Evolutionary conservation across 2,888 invertebrate genomes (phyloP).

Genomic region (Parasteatoda lunata): DNA sequence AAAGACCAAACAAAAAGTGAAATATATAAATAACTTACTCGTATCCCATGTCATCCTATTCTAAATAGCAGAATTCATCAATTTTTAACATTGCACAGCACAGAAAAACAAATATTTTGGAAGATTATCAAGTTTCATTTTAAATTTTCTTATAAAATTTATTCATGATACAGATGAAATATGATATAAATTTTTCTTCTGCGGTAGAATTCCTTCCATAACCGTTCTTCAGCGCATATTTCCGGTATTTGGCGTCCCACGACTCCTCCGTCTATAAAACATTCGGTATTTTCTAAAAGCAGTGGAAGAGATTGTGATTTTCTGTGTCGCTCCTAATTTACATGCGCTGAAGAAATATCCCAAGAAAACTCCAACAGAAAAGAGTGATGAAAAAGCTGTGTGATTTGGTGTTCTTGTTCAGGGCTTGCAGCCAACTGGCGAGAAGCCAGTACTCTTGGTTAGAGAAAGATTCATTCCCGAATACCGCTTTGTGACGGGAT

Average conservation of each 20-base stretch:
- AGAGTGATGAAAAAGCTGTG: neutral
- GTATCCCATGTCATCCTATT: constrained; percentile 22
- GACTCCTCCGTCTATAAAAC: too few relatives aligned
- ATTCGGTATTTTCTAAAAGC: too few relatives aligned
- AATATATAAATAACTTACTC: neutral
- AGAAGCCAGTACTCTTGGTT: constrained; percentile 12
- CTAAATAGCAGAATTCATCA: neutral
- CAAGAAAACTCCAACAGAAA: constrained; percentile 11
- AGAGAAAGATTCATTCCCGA: neutral
- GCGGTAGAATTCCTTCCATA: too few relatives aligned
- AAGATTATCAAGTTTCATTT: neutral
- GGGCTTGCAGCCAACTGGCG: constrained; percentile 50
- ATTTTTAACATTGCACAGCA: neutral
- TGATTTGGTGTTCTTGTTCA: neutral
- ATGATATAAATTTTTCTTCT: too few relatives aligned
- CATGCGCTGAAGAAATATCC: constrained; percentile 39
- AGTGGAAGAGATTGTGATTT: neutral
- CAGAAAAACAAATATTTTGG: neutral
- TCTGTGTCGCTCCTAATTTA: constrained; percentile 28
- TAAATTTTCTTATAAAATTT: too few relatives aligned
- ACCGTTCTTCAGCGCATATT: too few relatives aligned
- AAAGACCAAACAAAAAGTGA: too few relatives aligned
- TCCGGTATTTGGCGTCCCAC: too few relatives aligned
- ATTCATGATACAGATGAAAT: too few relatives aligned
- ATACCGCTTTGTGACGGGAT: neutral